These are phyloP conservation scores for Anthrax anthrax DNA, from an alignment of 2,888 invertebrate species.

Conservation along the genomic window DNA sequence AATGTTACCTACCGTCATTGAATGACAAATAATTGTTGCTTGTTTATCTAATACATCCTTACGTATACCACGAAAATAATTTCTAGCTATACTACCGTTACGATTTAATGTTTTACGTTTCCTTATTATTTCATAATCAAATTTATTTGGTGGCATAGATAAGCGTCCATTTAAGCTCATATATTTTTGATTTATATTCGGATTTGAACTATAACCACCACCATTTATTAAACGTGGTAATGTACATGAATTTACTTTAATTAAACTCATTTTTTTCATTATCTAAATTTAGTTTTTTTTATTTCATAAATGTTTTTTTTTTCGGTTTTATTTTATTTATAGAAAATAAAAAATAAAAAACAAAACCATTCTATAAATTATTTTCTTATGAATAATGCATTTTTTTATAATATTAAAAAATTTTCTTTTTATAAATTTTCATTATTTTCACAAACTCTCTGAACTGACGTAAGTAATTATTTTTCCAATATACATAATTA, in stretches of 20 bases:
- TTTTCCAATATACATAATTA: too few relatives aligned
- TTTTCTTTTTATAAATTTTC: too few relatives aligned
- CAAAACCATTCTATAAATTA: too few relatives aligned
- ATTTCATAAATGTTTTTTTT: not conserved
- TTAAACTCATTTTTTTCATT: not conserved
- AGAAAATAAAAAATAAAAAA: too few relatives aligned
- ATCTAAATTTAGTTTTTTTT: not conserved
- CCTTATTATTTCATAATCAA: conserved; percentile 10
- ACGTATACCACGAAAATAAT: conserved; percentile 62
- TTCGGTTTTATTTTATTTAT: too few relatives aligned
- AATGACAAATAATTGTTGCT: conserved; percentile 57
- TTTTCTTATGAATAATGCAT: too few relatives aligned
- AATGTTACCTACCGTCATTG: conserved; percentile 63
- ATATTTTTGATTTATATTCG: conserved; percentile 18
- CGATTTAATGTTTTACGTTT: conserved; percentile 18
- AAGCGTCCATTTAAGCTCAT: conserved; percentile 21
- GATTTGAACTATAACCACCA: conserved; percentile 10
- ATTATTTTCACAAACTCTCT: too few relatives aligned
- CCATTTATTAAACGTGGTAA: conserved; percentile 14
- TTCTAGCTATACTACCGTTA: conserved; percentile 44
- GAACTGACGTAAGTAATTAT: too few relatives aligned
- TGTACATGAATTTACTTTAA: conserved; percentile 6
- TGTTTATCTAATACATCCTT: conserved; percentile 59
- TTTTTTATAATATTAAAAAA: too few relatives aligned
- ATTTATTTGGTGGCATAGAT: conserved; percentile 6